Conservation (phyloP, 2,888 invertebrate species). For the Ormyrus rosae region DNA sequence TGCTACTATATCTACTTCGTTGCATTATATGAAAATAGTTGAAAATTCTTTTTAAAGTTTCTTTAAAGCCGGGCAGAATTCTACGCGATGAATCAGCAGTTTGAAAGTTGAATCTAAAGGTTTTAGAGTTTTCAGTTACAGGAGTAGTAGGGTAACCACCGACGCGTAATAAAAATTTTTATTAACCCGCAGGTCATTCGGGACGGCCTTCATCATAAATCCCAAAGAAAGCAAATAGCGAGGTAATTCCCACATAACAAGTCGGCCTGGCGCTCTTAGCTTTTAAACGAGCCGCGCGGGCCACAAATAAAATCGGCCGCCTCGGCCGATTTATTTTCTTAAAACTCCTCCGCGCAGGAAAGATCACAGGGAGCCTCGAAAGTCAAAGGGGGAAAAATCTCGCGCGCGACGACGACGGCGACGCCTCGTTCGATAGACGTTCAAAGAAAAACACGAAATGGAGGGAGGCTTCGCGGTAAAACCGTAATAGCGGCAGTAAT, state of each 20-base stretch:
- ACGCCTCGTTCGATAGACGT: background rate
- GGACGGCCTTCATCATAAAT: slow-evolving; percentile 48
- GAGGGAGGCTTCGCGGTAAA: slow-evolving; percentile 43
- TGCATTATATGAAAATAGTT: too few relatives aligned
- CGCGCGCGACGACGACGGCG: background rate
- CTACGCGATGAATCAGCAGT: background rate
- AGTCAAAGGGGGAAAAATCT: too few relatives aligned
- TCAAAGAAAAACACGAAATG: slow-evolving; percentile 11
- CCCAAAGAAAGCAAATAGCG: slow-evolving; percentile 51
- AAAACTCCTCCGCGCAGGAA: background rate
- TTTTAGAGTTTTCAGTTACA: slow-evolving; percentile 30
- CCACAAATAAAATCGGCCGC: slow-evolving; percentile 33
- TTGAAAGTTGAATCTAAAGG: slow-evolving; percentile 5
- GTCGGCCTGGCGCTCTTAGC: background rate
- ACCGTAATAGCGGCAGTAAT: slow-evolving; percentile 59
- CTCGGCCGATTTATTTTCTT: slow-evolving; percentile 44
- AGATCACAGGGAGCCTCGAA: too few relatives aligned
- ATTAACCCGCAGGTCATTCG: slow-evolving; percentile 47
- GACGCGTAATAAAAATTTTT: slow-evolving; percentile 49
- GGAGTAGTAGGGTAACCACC: background rate
- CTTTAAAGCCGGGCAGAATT: too few relatives aligned
- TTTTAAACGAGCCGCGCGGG: slow-evolving; percentile 28
- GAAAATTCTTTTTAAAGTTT: too few relatives aligned
- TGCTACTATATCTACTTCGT: too few relatives aligned
- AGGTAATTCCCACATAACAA: slow-evolving; percentile 1